These are phyloP conservation scores for Tyrophagus putrescentiae DNA, from an alignment of 1,140 invertebrate species.

Conservation along the genomic window DNA sequence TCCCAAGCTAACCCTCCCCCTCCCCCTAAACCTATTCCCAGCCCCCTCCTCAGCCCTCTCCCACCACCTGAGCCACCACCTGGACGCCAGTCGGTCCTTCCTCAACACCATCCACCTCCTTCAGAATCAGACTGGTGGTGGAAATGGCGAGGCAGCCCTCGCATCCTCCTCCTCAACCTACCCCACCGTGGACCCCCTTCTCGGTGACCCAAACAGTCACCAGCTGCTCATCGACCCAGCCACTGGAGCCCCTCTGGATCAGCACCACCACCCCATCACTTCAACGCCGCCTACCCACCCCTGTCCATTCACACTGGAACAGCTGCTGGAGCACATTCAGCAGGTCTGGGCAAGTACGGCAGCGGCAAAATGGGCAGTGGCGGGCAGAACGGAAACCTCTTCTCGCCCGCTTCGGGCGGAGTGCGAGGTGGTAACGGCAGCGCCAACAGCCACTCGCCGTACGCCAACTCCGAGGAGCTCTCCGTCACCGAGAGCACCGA, in stretches of 20 bases:
- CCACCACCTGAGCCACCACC: background rate
- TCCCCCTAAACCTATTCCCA: background rate
- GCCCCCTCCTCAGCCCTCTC: background rate
- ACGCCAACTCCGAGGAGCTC: conserved; percentile 12
- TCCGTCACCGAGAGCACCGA: conserved; percentile 3
- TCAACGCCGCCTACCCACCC: no score
- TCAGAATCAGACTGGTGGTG: background rate
- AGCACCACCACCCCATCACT: background rate
- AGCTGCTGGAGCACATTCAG: no score
- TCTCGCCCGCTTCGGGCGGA: background rate
- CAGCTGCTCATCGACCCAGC: background rate
- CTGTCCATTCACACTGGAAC: background rate
- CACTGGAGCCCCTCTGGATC: background rate
- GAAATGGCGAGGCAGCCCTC: background rate
- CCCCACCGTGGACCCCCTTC: background rate
- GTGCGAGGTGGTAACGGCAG: background rate
- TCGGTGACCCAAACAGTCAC: no score
- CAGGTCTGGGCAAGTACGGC: no score
- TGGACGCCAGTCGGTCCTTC: conserved; percentile 9
- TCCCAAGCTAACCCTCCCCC: background rate
- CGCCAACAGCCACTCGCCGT: background rate
- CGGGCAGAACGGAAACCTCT: background rate
- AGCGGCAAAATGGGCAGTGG: background rate
- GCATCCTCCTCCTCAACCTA: background rate
- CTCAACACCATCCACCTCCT: background rate